Evolutionary conservation across 2,888 invertebrate species (phyloP).

Genomic region (Neoascia interrupta): DNA sequence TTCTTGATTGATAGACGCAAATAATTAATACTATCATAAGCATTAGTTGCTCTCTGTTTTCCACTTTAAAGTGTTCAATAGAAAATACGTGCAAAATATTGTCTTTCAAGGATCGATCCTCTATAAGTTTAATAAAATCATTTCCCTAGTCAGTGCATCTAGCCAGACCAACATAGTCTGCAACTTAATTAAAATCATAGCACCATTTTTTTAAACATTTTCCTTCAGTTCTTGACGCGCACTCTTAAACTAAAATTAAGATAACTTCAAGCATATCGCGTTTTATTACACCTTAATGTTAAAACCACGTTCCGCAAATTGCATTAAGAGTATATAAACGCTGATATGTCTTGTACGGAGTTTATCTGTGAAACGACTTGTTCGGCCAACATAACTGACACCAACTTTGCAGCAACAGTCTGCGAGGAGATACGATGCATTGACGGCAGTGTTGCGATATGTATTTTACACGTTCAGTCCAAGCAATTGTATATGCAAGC

Average conservation of each 20-base stretch:
- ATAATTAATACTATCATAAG: too few relatives aligned
- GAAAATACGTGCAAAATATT: too few relatives aligned
- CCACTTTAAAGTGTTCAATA: too few relatives aligned
- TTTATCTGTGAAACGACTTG: conserved; percentile 66
- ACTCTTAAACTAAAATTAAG: conserved; percentile 50
- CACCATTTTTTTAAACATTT: too few relatives aligned
- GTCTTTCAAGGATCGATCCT: too few relatives aligned
- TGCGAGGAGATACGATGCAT: conserved; percentile 66
- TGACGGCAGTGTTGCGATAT: conserved; percentile 66
- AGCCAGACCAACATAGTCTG: too few relatives aligned
- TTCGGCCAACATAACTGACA: conserved; percentile 68
- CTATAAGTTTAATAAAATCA: too few relatives aligned
- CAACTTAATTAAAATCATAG: too few relatives aligned
- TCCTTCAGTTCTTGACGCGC: too few relatives aligned
- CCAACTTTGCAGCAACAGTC: conserved; percentile 56
- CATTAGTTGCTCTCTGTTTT: too few relatives aligned
- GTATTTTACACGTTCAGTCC: conserved; percentile 58
- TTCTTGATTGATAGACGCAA: too few relatives aligned
- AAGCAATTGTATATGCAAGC: conserved; percentile 1
- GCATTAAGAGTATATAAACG: background rate
- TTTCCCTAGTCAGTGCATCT: too few relatives aligned
- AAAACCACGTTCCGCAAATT: conserved; percentile 56
- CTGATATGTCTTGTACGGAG: conserved; percentile 41
- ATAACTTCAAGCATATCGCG: conserved; percentile 67
- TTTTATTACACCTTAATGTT: conserved; percentile 58